phyloP scores from a whole-genome alignment of 2,113 vertebrate genomes.

The Alethe diademata region DNA sequence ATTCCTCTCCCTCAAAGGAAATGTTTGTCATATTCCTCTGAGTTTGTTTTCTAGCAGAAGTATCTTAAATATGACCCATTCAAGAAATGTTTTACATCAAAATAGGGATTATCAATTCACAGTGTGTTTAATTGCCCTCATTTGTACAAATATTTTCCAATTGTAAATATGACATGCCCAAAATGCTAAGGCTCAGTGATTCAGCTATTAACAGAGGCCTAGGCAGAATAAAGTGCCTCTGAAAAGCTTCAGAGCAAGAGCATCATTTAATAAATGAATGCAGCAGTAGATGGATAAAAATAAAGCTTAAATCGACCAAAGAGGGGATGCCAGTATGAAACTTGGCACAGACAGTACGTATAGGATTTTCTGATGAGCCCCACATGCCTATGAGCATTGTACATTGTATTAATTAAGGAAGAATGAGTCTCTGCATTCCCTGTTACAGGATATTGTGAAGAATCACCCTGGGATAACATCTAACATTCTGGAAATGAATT shows the following conservation, averaged over 20 bases:
- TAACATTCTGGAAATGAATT: conserved; percentile 56
- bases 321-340: neutral
- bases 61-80: neutral
- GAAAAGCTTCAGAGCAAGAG: neutral
- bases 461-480: conserved; percentile 55
- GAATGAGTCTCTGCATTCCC: neutral
- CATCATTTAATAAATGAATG: conserved; percentile 42
- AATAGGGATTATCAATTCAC: neutral
- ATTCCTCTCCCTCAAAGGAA: neutral
- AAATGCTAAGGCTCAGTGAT: conserved; percentile 18
- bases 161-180: neutral
- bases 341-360: conserved; percentile 22
- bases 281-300: conserved; percentile 19
- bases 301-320: conserved; percentile 1
- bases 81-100: neutral
- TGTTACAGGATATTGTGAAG: conserved; percentile 23
- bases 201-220: neutral
- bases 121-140: conserved; percentile 14
- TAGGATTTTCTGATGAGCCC: conserved; percentile 22
- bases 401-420: conserved; percentile 56
- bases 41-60: neutral
- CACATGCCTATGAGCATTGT: neutral
- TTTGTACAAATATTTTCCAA: conserved; percentile 10
- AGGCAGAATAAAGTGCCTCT: neutral
- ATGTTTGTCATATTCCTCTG: neutral